Conservation (phyloP, 2,797 vertebrate species). For the Otolemur crassicaudatus region DNA sequence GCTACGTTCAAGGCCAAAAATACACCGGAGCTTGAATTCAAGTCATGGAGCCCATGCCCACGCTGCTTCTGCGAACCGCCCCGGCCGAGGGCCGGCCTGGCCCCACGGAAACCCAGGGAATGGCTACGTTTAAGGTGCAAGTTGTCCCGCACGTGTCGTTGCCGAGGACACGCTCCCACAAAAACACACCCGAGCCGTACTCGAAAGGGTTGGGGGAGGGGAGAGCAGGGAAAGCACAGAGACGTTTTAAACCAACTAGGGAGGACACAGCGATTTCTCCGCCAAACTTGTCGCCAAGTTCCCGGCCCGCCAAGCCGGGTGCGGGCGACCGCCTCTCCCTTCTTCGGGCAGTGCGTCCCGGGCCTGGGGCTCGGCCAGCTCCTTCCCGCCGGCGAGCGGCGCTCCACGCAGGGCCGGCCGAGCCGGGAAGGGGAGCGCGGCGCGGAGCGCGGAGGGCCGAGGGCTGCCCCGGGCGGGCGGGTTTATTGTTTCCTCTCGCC, state of each 20-base stretch:
- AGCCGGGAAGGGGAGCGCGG: background rate
- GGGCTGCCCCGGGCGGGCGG: background rate
- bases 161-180: background rate
- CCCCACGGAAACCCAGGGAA: background rate
- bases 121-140: background rate
- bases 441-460: too few relatives aligned
- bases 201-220: background rate
- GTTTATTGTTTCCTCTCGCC: constrained; percentile 67
- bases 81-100: background rate
- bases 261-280: background rate
- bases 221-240: background rate
- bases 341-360: too few relatives aligned
- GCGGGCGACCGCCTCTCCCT: rapidly evolving
- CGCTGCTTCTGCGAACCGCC: background rate
- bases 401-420: background rate
- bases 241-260: background rate
- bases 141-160: background rate
- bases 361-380: background rate
- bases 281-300: background rate
- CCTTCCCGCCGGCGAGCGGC: background rate
- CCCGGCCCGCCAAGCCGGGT: background rate
- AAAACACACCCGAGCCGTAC: background rate
- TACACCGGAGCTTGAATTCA: background rate
- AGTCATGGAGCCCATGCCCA: background rate
- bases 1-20: background rate